phyloP scores from a whole-genome alignment of 2,888 invertebrate genomes.

The Fragum whitleyi region DNA sequence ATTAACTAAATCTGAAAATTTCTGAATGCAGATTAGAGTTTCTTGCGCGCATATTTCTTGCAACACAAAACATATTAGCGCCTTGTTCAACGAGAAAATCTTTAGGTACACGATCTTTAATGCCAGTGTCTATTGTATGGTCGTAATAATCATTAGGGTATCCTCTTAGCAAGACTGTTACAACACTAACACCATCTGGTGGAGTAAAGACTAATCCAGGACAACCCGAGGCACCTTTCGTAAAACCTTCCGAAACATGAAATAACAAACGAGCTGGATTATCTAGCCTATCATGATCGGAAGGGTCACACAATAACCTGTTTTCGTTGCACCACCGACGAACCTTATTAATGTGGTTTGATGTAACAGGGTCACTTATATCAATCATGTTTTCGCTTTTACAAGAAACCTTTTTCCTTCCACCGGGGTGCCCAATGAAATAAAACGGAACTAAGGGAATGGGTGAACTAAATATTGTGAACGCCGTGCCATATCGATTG shows the following conservation, averaged over 20 bases:
- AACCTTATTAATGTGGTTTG: slow-evolving; percentile 20
- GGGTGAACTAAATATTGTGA: slow-evolving; percentile 35
- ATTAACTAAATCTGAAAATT: too few species aligned
- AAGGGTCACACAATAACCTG: background rate
- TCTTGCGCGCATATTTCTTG: background rate
- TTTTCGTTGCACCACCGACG: slow-evolving; percentile 24
- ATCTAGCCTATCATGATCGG: background rate
- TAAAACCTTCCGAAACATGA: background rate
- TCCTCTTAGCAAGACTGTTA: background rate
- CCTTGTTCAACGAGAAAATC: background rate
- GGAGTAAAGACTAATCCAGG: background rate
- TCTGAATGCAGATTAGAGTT: too few species aligned
- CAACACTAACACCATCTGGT: background rate
- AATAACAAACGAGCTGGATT: background rate
- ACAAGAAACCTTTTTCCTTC: slow-evolving; percentile 22
- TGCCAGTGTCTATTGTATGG: background rate
- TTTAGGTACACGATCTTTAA: background rate
- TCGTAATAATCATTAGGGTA: background rate
- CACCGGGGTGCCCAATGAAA: slow-evolving; percentile 50
- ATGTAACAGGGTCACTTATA: background rate
- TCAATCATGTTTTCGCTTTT: slow-evolving; percentile 10
- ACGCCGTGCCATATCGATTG: slow-evolving; percentile 12
- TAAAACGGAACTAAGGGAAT: slow-evolving; percentile 27
- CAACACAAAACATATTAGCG: too few species aligned
- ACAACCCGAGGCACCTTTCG: background rate